These are phyloP conservation scores for Bubo bubo DNA, from an alignment of 2,113 vertebrate genomes.

Conservation along the genomic window DNA sequence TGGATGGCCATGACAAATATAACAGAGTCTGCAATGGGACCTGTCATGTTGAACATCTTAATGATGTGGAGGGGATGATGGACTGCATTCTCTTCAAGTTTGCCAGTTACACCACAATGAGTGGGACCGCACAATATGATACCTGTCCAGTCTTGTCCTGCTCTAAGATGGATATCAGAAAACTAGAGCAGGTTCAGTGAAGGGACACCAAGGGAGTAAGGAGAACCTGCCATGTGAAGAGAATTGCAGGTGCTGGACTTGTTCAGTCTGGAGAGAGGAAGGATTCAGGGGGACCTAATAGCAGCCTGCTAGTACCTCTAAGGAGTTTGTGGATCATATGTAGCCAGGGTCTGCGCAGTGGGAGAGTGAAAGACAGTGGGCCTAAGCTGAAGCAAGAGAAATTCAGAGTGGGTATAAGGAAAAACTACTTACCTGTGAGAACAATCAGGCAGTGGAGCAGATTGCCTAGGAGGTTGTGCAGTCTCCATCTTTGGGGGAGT, in stretches of 20 bases:
- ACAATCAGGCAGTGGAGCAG: background rate
- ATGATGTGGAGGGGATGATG: background rate
- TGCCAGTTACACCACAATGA: background rate
- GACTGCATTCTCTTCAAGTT: background rate
- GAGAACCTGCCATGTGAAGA: background rate
- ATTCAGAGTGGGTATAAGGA: background rate
- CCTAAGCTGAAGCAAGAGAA: background rate
- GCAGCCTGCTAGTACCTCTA: background rate
- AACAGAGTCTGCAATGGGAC: background rate
- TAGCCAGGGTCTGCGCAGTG: background rate
- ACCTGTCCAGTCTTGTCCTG: background rate
- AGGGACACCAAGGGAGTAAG: background rate
- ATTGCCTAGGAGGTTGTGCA: background rate
- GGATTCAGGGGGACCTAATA: background rate
- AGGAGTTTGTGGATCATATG: no score
- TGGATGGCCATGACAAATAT: background rate
- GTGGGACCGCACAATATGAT: rapidly evolving
- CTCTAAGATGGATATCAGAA: background rate
- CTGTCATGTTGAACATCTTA: background rate
- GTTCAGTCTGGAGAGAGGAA: background rate
- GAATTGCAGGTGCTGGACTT: background rate
- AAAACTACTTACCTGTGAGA: background rate
- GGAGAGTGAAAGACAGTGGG: background rate
- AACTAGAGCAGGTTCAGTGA: background rate
- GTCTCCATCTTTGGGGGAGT: background rate